A percentile compares a stretch with the other conserved stretches of the same genome.
These are phyloP conservation scores for Bombus pascuorum DNA, from an alignment of 1,140 invertebrate species.

Conservation along the genomic window DNA sequence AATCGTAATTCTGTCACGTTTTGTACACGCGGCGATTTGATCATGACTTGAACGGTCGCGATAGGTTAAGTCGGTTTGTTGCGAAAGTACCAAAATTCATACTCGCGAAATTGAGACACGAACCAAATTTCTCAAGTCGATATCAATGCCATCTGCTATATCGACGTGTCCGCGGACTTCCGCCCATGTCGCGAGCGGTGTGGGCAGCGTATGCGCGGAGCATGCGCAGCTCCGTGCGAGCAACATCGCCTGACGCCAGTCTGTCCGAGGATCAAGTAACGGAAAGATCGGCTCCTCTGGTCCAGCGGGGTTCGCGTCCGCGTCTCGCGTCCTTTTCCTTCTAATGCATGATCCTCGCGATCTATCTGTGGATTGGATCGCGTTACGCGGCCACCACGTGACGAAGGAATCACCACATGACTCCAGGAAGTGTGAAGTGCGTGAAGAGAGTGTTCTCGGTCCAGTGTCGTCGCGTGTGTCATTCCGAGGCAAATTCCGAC, in stretches of 20 bases:
- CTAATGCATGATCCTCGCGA: slow-evolving; percentile 1
- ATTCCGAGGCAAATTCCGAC: neutral
- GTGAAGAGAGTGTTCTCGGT: slow-evolving; percentile 1
- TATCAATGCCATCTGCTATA: slow-evolving; percentile 70
- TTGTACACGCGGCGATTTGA: neutral
- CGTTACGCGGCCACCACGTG: slow-evolving; percentile 15
- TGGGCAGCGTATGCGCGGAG: slow-evolving; percentile 61
- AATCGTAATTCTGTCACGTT: neutral
- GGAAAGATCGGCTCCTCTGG: slow-evolving; percentile 72
- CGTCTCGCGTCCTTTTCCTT: slow-evolving; percentile 17
- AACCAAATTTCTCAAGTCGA: slow-evolving; percentile 54
- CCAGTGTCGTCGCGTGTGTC: slow-evolving; percentile 40
- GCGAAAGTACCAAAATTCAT: neutral
- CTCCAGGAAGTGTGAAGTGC: slow-evolving; percentile 43
- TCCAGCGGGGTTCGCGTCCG: slow-evolving; percentile 27
- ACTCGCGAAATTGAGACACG: slow-evolving; percentile 51
- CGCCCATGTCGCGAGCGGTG: slow-evolving; percentile 67
- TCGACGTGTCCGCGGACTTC: slow-evolving; percentile 75
- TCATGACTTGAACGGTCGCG: neutral
- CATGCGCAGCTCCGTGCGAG: slow-evolving; percentile 73
- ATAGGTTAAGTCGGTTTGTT: neutral
- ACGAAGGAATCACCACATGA: neutral
- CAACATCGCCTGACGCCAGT: slow-evolving; percentile 76
- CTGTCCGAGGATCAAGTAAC: slow-evolving; percentile 80
- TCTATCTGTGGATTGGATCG: slow-evolving; percentile 25